Evolutionary conservation across 2,888 invertebrate species (phyloP).

Genomic region (Nasonovia ribisnigri): DNA sequence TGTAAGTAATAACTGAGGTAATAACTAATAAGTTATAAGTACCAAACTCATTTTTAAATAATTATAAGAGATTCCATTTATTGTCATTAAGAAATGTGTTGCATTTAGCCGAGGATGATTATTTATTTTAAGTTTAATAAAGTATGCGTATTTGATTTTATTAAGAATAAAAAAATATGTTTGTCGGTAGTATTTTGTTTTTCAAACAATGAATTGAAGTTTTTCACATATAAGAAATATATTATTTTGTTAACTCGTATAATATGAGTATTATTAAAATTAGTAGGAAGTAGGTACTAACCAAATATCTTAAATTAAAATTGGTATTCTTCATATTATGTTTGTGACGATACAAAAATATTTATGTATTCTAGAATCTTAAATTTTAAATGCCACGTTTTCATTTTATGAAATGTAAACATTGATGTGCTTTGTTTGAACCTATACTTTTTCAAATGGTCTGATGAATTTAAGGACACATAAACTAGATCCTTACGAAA

Average conservation of each 20-base stretch:
- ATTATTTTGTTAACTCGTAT: background rate
- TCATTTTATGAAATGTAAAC: background rate
- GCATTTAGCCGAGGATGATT: background rate
- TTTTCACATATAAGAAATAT: background rate
- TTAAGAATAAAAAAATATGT: background rate
- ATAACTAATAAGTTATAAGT: background rate
- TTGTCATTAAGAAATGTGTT: background rate
- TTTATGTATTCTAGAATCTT: background rate
- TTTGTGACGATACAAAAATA: background rate
- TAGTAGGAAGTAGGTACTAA: no score
- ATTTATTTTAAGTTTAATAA: background rate
- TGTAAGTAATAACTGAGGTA: background rate
- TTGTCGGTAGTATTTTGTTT: background rate
- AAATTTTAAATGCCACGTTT: background rate
- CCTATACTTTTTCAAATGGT: conserved; percentile 1
- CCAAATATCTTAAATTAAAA: background rate
- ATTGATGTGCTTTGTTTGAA: background rate
- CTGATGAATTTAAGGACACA: background rate
- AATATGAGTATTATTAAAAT: background rate
- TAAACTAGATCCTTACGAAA: conserved; percentile 29
- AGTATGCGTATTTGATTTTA: background rate
- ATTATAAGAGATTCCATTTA: background rate
- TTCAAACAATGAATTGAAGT: background rate
- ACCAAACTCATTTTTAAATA: background rate
- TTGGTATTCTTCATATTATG: no score